These are phyloP conservation scores for Catharus ustulatus DNA, from an alignment of 2,797 vertebrate genomes.

Conservation along the genomic window DNA sequence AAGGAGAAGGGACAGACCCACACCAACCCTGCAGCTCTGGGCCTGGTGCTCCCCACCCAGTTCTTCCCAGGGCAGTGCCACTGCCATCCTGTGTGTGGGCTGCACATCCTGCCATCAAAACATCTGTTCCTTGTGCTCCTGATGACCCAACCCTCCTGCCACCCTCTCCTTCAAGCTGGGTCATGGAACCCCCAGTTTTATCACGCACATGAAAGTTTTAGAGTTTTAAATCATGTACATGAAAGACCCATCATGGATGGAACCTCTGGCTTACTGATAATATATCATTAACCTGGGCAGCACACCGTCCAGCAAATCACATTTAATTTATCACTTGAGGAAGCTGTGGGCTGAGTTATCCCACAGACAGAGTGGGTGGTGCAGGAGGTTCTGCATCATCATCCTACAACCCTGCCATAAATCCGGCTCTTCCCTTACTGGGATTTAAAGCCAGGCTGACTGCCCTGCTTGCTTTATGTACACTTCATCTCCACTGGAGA, in stretches of 20 bases:
- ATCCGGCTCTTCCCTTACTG: neutral
- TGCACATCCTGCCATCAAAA: neutral
- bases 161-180: no score
- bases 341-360: neutral
- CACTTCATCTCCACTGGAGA: neutral
- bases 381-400: neutral
- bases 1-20: neutral
- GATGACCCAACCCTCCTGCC: accelerated
- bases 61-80: neutral
- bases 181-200: neutral
- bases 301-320: neutral
- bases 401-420: neutral
- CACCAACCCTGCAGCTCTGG: neutral
- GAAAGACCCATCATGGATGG: neutral
- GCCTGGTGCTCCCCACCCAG: neutral
- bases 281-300: neutral
- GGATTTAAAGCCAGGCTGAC: neutral
- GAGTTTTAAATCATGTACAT: neutral
- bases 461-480: neutral
- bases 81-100: neutral
- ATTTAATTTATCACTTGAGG: neutral
- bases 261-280: neutral
- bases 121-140: neutral
- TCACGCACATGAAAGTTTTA: neutral
- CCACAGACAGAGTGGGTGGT: neutral